Conservation (phyloP, 1,140 invertebrate genomes). For the Trichomalopsis sarcophagae region DNA sequence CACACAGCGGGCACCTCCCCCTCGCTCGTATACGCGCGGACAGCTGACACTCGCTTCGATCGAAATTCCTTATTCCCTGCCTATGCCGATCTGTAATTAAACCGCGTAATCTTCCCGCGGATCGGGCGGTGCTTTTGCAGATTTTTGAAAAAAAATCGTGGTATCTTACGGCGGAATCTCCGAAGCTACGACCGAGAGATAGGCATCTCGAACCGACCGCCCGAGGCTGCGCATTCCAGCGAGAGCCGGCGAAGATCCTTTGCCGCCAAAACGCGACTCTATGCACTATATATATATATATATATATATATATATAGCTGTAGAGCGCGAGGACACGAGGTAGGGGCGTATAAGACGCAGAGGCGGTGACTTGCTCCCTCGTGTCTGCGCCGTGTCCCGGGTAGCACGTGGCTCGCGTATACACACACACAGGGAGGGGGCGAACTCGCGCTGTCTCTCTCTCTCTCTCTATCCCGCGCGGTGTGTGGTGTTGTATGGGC, state of each 20-base stretch:
- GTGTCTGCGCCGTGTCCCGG: background rate
- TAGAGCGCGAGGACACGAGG: background rate
- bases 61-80: background rate
- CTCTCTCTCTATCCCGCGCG: too few species aligned
- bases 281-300: too few species aligned
- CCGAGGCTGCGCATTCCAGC: background rate
- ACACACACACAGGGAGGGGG: background rate
- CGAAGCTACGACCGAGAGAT: too few species aligned
- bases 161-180: too few species aligned
- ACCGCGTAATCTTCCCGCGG: background rate
- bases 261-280: background rate
- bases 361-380: constrained; percentile 3
- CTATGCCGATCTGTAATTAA: background rate
- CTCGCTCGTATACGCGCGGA: background rate
- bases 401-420: background rate
- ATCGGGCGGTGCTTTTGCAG: background rate
- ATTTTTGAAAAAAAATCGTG: background rate
- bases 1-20: constrained; percentile 17
- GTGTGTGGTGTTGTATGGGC: background rate
- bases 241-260: background rate
- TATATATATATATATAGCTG: too few species aligned
- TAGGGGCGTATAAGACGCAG: constrained; percentile 12
- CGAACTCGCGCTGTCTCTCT: background rate
- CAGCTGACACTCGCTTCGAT: background rate
- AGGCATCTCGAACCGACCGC: too few species aligned